phyloP scores from a whole-genome alignment of 92 coral and sea anemone genomes.

The Epizoanthus stellaris region DNA sequence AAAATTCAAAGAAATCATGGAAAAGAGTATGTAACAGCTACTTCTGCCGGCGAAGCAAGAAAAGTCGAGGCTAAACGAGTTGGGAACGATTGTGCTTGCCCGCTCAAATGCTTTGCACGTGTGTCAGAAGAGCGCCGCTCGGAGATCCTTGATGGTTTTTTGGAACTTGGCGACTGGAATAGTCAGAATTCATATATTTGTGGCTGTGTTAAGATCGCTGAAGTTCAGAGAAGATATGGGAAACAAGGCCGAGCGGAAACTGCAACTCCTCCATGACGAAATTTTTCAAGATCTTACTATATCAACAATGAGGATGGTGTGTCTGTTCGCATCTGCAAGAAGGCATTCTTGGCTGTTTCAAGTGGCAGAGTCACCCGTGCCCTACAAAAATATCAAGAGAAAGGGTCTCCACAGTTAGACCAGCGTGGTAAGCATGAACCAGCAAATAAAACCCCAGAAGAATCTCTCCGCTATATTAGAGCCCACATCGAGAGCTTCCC shows the following conservation, averaged over 20 bases:
- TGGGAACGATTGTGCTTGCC: constrained; percentile 51
- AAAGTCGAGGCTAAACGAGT: constrained; percentile 52
- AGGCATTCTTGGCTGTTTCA: constrained; percentile 60
- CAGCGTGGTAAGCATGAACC: constrained; percentile 50
- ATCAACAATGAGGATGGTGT: constrained; percentile 49
- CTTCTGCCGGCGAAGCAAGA: constrained; percentile 40
- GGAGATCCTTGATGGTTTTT: constrained; percentile 27
- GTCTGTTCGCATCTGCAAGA: constrained; percentile 54
- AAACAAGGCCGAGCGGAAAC: constrained; percentile 41
- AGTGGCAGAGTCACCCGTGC: constrained; percentile 55
- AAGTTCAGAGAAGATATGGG: constrained; percentile 50
- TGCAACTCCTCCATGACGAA: constrained; percentile 41
- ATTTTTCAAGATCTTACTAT: constrained; percentile 53
- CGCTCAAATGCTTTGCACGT: constrained; percentile 53
- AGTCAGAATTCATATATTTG: constrained; percentile 53
- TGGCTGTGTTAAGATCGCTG: constrained; percentile 49
- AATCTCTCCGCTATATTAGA: constrained; percentile 45
- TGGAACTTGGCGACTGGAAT: constrained; percentile 62
- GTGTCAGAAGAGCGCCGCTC: constrained; percentile 40
- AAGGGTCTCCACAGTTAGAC: constrained; percentile 36
- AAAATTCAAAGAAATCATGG: constrained; percentile 51
- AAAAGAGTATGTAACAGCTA: constrained; percentile 48
- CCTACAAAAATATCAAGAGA: constrained; percentile 7
- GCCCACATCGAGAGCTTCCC: constrained; percentile 49
- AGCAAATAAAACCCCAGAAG: constrained; percentile 54